These are phyloP conservation scores for Idaea biselata DNA, from an alignment of 2,888 invertebrate genomes.

Conservation along the genomic window DNA sequence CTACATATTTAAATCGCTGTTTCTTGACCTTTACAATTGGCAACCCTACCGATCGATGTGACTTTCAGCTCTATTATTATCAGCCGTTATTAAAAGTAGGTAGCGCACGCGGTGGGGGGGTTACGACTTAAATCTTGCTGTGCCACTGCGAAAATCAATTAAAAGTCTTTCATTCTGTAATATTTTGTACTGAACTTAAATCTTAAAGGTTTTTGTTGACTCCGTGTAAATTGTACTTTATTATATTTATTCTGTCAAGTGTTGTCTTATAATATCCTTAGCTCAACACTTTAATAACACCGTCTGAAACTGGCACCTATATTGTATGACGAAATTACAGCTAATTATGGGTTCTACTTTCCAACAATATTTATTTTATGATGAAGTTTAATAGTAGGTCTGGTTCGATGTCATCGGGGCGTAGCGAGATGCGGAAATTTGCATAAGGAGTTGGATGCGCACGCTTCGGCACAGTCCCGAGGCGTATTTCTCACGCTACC, in stretches of 20 bases:
- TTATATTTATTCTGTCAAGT: too few relatives aligned
- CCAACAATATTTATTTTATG: neutral
- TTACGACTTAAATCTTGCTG: conserved; percentile 24
- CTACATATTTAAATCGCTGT: conserved; percentile 25
- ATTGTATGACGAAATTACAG: neutral
- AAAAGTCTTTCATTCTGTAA: neutral
- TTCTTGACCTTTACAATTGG: conserved; percentile 31
- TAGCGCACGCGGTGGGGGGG: conserved; percentile 47
- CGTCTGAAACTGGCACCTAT: neutral
- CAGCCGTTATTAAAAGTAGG: conserved; percentile 59
- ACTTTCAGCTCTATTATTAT: conserved; percentile 60
- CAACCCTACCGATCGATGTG: conserved; percentile 38
- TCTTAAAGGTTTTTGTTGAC: too few relatives aligned
- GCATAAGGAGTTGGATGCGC: conserved; percentile 77
- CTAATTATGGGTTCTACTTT: neutral
- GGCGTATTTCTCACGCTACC: conserved; percentile 72
- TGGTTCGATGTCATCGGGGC: conserved; percentile 42
- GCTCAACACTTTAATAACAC: too few relatives aligned
- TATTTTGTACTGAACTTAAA: too few relatives aligned
- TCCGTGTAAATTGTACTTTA: too few relatives aligned
- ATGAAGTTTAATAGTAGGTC: conserved; percentile 16
- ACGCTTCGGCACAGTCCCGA: conserved; percentile 63
- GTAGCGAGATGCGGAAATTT: conserved; percentile 61
- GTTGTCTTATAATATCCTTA: too few relatives aligned
- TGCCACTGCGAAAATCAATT: conserved; percentile 18